Evolutionary conservation across 2,888 invertebrate species (phyloP), one percentile per base, ranked within the genome.

Genomic region (Andrena chrysosceles): DNA sequence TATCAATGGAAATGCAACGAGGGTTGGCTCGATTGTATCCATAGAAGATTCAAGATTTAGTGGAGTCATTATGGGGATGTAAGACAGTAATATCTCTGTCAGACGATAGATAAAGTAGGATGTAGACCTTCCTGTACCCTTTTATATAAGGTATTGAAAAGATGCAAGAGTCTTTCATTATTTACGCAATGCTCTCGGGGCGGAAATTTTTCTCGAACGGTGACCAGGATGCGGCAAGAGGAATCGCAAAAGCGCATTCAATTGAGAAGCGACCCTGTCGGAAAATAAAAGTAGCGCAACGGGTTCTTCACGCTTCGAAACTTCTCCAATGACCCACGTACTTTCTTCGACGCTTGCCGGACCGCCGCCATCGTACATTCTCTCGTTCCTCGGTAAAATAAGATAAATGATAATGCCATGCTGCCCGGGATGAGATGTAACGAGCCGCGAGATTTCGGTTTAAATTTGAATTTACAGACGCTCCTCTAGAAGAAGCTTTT

Each of bases 321-420:
- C 62, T 52, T 60, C 16, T 16, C 29, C 62, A 52, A 62, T 42
- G 73, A 35, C 26, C 62, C 52, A 26, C n/a, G 52, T 52, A 62
- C 13, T 20, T 70, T 49, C 49, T 70, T 69, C 23, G 16, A 13
- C 26, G 49, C 8, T 8, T 49, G 26, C 29, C 29, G 48, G 49
- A 23, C 10, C 35, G 13, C 20, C 7, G 26, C 48, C 5, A 31
- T 6, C 20, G 20, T 33, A 20, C 20, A 31, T 31, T 49, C 26
- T 33, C 48, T n/a, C 3, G 6, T 49, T 29, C 35, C 56, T 26
- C 8, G 5, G 20, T 26, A 74, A 23, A 26, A 73, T 54, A 63
- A 76, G 54, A 54, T 52, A 63, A 31, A 73, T 23, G 52, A 42
- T 31, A 16, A 62, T 29, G 52, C 73, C 48, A 48, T 26, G 35